phyloP scores from a whole-genome alignment of 2,888 invertebrate genomes.

The Hemithea aestivaria region DNA sequence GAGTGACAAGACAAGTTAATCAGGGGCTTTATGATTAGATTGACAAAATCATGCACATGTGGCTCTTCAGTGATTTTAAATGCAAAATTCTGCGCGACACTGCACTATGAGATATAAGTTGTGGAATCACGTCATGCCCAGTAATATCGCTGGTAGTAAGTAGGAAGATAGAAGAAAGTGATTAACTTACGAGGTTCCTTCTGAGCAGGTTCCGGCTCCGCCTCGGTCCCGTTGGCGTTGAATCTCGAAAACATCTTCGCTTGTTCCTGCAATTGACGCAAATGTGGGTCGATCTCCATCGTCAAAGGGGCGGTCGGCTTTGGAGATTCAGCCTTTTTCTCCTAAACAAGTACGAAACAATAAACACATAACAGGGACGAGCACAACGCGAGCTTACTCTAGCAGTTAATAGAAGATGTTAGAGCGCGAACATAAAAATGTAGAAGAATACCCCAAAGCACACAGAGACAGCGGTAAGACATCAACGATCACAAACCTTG shows the following conservation, averaged over 20 bases:
- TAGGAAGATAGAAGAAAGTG: conserved; percentile 4
- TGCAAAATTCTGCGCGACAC: no score
- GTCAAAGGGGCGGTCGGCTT: conserved; percentile 66
- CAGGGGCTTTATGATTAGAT: no score
- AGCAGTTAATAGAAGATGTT: conserved; percentile 15
- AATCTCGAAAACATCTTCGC: conserved; percentile 74
- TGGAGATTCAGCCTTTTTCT: conserved; percentile 60
- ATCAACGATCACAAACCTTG: conserved; percentile 47
- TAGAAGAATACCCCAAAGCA: conserved; percentile 6
- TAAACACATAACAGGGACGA: conserved; percentile 4
- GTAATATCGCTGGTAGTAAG: no score
- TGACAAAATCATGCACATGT: no score
- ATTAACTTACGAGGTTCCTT: conserved; percentile 65
- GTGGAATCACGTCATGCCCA: no score
- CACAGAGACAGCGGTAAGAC: conserved; percentile 2
- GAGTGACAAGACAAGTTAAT: no score
- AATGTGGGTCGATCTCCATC: conserved; percentile 74
- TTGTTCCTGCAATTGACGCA: conserved; percentile 74
- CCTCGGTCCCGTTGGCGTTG: conserved; percentile 54
- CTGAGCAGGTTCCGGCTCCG: conserved; percentile 45
- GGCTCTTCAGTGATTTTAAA: no score
- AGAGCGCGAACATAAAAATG: neutral
- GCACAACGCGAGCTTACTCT: conserved; percentile 5
- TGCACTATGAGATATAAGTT: no score
- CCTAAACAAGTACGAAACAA: conserved; percentile 31